Conservation (phyloP, 2,888 invertebrate genomes). For the Mechanitis messenoides region DNA sequence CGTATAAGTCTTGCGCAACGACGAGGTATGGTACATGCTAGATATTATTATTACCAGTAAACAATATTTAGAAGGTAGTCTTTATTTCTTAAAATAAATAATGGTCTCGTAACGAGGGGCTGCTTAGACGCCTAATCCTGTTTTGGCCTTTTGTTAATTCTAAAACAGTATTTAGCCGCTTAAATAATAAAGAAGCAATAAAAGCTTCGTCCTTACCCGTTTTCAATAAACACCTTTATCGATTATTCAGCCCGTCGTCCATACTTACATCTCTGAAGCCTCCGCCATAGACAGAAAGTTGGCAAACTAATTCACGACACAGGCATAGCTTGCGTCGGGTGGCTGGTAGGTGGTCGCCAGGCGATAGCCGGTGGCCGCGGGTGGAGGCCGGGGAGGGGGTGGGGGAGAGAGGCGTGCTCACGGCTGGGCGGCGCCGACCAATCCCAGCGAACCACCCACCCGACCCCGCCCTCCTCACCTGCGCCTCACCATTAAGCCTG, state of each 20-base stretch:
- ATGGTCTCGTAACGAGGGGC: too few relatives aligned
- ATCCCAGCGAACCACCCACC: conserved; percentile 67
- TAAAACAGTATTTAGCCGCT: conserved; percentile 39
- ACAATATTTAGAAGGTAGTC: too few relatives aligned
- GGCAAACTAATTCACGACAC: conserved; percentile 76
- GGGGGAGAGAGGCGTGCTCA: conserved; percentile 58
- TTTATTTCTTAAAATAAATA: too few relatives aligned
- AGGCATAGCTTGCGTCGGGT: conserved; percentile 72
- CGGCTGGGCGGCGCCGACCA: conserved; percentile 73
- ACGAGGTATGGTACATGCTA: too few relatives aligned
- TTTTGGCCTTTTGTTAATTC: conserved; percentile 14
- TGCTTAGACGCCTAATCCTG: not conserved
- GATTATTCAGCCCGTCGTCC: conserved; percentile 75
- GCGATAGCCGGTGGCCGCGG: conserved; percentile 70
- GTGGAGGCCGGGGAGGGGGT: conserved; percentile 41
- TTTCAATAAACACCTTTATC: conserved; percentile 78
- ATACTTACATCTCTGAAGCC: conserved; percentile 73
- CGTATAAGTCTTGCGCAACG: too few relatives aligned
- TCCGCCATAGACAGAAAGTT: conserved; percentile 76
- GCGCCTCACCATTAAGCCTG: conserved; percentile 73
- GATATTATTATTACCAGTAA: too few relatives aligned
- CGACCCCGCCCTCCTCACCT: conserved; percentile 74
- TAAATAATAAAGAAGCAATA: conserved; percentile 75
- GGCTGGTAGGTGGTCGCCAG: conserved; percentile 67
- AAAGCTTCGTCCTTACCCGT: conserved; percentile 72